phyloP scores from a whole-genome alignment of 1,140 invertebrate genomes.

The Drosophila varians region DNA sequence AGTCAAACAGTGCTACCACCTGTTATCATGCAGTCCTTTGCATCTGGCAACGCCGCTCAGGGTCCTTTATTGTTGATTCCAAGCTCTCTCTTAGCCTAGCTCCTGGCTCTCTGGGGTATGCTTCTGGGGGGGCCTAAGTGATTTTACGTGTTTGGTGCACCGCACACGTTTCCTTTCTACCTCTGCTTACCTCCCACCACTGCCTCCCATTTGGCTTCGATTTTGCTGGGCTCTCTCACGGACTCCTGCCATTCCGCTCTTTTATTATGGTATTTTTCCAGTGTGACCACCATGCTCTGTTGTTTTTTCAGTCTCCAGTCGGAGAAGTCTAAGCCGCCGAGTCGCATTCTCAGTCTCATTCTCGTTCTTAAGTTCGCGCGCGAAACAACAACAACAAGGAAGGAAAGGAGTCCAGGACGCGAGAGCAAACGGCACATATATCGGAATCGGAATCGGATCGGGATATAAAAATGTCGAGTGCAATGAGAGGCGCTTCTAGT shows the following conservation, averaged over 20 bases:
- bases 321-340: conserved; percentile 36
- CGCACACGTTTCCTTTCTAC: conserved; percentile 56
- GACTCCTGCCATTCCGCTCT: conserved; percentile 10
- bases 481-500: conserved; percentile 79
- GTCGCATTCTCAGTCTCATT: conserved; percentile 64
- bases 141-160: conserved; percentile 83
- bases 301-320: conserved; percentile 67
- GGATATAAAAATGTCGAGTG: conserved; percentile 83
- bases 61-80: conserved; percentile 17
- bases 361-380: conserved; percentile 76
- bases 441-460: conserved; percentile 51
- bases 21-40: conserved; percentile 30
- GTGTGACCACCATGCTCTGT: conserved; percentile 60
- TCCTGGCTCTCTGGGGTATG: conserved; percentile 16
- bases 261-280: conserved; percentile 57
- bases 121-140: conserved; percentile 69
- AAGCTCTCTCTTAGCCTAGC: conserved; percentile 3
- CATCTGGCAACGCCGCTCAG: conserved; percentile 45
- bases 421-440: conserved; percentile 40
- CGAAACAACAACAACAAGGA: conserved; percentile 63
- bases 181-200: conserved; percentile 5
- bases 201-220: conserved; percentile 42
- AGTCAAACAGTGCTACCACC: conserved; percentile 44
- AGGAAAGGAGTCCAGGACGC: conserved; percentile 29
- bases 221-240: conserved; percentile 46